Base-by-base conservation (phyloP, 2,113 vertebrate genomes). In the Hemichromis elongatus region DNA sequence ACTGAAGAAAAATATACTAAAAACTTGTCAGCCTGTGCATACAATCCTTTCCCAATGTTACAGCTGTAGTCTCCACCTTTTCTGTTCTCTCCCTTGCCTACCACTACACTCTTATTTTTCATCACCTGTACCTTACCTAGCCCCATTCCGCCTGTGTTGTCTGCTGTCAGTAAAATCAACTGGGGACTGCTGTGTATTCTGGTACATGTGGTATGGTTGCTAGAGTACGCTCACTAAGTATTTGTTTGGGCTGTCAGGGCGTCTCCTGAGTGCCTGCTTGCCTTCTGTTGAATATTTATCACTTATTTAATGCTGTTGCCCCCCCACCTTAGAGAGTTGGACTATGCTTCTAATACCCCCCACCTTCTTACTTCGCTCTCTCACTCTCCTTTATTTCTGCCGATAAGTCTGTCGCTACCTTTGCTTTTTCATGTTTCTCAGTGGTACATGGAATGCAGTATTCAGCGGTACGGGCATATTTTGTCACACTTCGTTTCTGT, bases 201-300 rank as follows among this genome's bases (percentile, higher is more conserved):
- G 86, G 66, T 88, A 77, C 92, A 90, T 90, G 85, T 84, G 80
- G 63, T 89, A 80, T 70, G 79, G 80, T 86, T 92, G 92, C 91
- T 81, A 21, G 81, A 80, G 84, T 93, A 47, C 37, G 82, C 92
- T 91, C 83, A 79, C 91, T 91, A 89, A 90, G 91, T 90, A 92
- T 93, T 94, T 94, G 93, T 94, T 95, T 91, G 90, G 89, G 91
- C 93, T 95, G 93, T 91, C 90, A 92, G 90, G 90, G 93, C 92
- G 89, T 93, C 94, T 93, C 91, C 63, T 33, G 92, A 92, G 92
- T 85, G 79, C 89, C 86, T 81, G 88, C 87, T 87, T 68, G 82
- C 82, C 86, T 92, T 91, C 92, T 93, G 94, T 90, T 95, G 91
- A 95, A 94, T 93, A 94, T 95, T 90, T 92, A 94, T 93, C 88